Percentiles rank a stretch among this genome's conserved stretches.
phyloP scores from a whole-genome alignment of 2,113 vertebrate genomes.

The Hemichromis elongatus region DNA sequence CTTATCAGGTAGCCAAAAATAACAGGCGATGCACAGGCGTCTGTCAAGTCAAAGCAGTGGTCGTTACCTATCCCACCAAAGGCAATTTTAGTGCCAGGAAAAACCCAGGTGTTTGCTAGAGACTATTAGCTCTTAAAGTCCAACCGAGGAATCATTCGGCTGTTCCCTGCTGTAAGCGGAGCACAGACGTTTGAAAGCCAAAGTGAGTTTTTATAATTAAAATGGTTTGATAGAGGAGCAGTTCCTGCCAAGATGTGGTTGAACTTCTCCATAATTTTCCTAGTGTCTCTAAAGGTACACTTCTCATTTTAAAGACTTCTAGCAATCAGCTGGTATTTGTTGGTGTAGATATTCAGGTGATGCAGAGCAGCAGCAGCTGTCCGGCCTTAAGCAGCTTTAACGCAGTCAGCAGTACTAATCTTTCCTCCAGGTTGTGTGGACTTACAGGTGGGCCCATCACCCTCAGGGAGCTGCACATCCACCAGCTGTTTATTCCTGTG shows the following conservation, averaged over 20 bases:
- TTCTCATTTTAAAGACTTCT: not conserved
- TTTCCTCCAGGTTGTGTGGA: not conserved
- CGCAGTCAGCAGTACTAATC: conserved; percentile 50
- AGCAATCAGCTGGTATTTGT: not conserved
- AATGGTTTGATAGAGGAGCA: not conserved
- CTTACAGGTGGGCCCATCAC: not conserved
- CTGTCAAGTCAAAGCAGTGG: not conserved
- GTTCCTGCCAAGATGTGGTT: not conserved
- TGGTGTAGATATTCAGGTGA: conserved; percentile 6
- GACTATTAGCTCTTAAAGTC: not conserved
- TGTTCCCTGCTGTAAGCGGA: not conserved
- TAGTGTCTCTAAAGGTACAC: not conserved
- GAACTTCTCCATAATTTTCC: not conserved
- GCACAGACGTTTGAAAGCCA: not conserved
- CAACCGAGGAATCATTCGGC: not conserved
- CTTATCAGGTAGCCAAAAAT: not conserved
- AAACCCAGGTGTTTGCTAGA: not conserved
- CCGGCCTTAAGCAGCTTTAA: conserved; percentile 60
- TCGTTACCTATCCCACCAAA: not conserved
- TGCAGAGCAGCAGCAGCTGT: conserved; percentile 40
- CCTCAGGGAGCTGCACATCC: not conserved
- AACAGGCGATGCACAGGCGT: not conserved
- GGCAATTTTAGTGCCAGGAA: not conserved
- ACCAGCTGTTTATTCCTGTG: not conserved
- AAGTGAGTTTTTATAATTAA: not conserved